Conservation (phyloP, 1,140 invertebrate species). For the Nasonia longicornis region DNA sequence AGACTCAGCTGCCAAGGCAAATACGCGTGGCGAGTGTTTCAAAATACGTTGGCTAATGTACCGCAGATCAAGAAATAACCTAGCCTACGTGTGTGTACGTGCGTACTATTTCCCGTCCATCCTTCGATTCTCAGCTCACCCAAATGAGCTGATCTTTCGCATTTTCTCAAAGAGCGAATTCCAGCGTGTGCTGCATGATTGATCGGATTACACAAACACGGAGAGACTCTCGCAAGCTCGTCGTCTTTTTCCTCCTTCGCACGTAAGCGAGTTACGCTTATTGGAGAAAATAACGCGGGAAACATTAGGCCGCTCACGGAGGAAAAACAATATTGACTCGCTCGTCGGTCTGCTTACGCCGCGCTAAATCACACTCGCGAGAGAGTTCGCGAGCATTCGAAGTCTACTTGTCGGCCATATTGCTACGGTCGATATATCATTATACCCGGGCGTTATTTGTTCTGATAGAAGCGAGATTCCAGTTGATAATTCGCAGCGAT, state of each 20-base stretch:
- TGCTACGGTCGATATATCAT: slow-evolving; percentile 54
- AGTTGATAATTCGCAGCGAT: slow-evolving; percentile 51
- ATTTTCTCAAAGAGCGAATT: slow-evolving; percentile 12
- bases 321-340: slow-evolving; percentile 32
- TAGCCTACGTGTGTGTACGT: slow-evolving; percentile 3
- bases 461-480: slow-evolving; percentile 62
- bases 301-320: not conserved
- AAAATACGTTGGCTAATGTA: slow-evolving; percentile 69
- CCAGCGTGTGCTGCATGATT: not conserved
- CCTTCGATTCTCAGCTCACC: not conserved
- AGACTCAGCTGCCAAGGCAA: slow-evolving; percentile 63
- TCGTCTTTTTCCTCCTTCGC: not conserved
- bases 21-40: slow-evolving; percentile 66
- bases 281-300: not conserved
- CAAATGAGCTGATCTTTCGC: slow-evolving; percentile 33
- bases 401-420: slow-evolving; percentile 49
- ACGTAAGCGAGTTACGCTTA: not conserved
- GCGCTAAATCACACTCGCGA: slow-evolving; percentile 4
- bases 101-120: slow-evolving; percentile 4
- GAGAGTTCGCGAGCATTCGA: not conserved
- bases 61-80: slow-evolving; percentile 65
- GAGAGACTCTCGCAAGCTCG: not conserved
- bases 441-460: slow-evolving; percentile 55
- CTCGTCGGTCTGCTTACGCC: not conserved
- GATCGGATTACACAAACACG: slow-evolving; percentile 33